Conservation (phyloP, 2,797 vertebrate species). For the Helarctos malayanus region DNA sequence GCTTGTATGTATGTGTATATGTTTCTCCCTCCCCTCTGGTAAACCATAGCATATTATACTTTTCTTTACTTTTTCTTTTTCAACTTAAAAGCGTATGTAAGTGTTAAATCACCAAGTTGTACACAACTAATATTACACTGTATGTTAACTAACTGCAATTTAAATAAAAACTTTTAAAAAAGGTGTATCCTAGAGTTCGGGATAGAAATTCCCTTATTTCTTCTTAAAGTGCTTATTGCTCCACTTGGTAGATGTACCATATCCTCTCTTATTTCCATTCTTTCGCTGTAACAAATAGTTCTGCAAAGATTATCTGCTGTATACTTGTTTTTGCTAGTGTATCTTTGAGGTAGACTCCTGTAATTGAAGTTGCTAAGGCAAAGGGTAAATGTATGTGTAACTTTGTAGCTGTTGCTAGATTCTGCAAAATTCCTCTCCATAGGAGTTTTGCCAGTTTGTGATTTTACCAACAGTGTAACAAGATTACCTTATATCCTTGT, state of each 20-base stretch:
- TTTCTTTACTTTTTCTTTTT: background rate
- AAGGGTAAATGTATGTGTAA: conserved; percentile 16
- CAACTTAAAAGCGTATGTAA: background rate
- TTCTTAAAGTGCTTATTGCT: conserved; percentile 32
- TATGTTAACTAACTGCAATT: background rate
- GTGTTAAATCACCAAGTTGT: background rate
- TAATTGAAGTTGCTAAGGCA: conserved; percentile 22
- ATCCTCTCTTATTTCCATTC: background rate
- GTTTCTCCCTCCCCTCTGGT: background rate
- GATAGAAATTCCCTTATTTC: conserved; percentile 27
- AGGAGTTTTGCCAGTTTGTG: background rate
- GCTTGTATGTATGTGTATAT: background rate
- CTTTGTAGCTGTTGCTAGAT: conserved; percentile 17
- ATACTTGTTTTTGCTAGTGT: conserved; percentile 24
- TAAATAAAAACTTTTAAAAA: background rate
- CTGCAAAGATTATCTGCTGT: background rate
- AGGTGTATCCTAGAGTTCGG: background rate
- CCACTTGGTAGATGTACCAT: background rate
- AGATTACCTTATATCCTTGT: background rate
- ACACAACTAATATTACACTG: background rate
- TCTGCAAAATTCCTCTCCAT: background rate
- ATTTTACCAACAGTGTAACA: background rate
- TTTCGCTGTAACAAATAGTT: conserved; percentile 44
- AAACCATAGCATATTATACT: background rate
- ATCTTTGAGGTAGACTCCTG: conserved; percentile 23